Evolutionary conservation across 2,113 vertebrate species (phyloP).

Genomic region (Rhinolophus ferrumequinum): DNA sequence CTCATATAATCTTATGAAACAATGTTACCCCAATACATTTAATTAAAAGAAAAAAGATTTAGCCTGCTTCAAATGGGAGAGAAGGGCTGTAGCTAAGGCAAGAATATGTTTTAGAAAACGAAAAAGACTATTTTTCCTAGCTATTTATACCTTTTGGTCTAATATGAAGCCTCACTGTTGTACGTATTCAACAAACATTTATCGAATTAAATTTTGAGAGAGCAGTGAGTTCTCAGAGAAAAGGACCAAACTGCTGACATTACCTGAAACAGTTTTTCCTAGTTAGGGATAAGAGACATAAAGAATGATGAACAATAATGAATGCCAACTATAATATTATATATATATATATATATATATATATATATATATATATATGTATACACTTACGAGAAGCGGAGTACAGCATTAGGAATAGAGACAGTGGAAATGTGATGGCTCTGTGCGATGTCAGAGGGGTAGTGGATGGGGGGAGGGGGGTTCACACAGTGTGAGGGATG

Average conservation of each 20-base stretch:
- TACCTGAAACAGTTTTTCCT: not conserved
- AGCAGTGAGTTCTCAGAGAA: not conserved
- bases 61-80: not conserved
- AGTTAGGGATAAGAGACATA: not conserved
- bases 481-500: too few species aligned
- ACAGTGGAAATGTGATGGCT: too few species aligned
- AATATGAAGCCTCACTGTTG: not conserved
- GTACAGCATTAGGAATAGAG: too few species aligned
- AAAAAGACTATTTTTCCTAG: not conserved
- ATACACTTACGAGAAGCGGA: too few species aligned
- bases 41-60: not conserved
- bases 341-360: too few species aligned
- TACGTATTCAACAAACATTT: not conserved
- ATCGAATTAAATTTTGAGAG: constrained; percentile 1
- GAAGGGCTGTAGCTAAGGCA: not conserved
- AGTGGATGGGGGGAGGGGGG: too few species aligned
- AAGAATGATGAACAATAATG: not conserved
- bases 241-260: not conserved
- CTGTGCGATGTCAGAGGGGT: too few species aligned
- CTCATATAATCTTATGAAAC: not conserved
- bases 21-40: not conserved
- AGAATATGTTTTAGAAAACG: not conserved
- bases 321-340: too few species aligned
- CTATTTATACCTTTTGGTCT: not conserved
- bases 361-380: too few species aligned